Conservation (phyloP, 1,140 invertebrate genomes). For the Hylaeus volcanicus region DNA sequence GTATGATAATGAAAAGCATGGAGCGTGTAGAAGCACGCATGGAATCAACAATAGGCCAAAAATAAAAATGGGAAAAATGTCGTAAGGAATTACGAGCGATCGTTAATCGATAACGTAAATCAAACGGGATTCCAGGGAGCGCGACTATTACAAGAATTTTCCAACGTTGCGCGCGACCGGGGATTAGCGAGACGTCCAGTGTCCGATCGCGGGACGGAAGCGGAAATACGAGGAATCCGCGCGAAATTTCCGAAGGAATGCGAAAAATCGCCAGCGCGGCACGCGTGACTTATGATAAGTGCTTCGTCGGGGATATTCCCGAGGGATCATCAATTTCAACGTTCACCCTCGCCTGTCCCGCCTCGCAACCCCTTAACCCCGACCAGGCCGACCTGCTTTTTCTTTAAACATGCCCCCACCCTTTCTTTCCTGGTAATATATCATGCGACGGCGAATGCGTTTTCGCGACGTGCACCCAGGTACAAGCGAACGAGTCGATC, state of each 20-base stretch:
- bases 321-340: constrained; percentile 63
- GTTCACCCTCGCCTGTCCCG: constrained; percentile 34
- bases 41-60: no score
- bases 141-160: no score
- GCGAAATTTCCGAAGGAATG: constrained; percentile 47
- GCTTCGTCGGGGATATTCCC: constrained; percentile 50
- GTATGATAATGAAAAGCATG: no score
- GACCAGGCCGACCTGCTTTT: constrained; percentile 41
- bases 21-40: no score
- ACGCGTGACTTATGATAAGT: constrained; percentile 65
- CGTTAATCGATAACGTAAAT: no score
- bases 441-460: constrained; percentile 45
- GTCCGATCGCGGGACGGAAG: neutral
- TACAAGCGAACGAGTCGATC: constrained; percentile 20
- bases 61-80: no score
- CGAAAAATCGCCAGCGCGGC: constrained; percentile 55
- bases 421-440: constrained; percentile 23
- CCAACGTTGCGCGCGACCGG: no score
- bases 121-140: no score
- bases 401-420: constrained; percentile 10
- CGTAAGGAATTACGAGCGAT: no score
- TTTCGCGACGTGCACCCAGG: constrained; percentile 27
- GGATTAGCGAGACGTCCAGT: neutral
- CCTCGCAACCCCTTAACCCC: constrained; percentile 22
- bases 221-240: constrained; percentile 6